Conservation (phyloP, 2,113 vertebrate species). For the Oplegnathus fasciatus region DNA sequence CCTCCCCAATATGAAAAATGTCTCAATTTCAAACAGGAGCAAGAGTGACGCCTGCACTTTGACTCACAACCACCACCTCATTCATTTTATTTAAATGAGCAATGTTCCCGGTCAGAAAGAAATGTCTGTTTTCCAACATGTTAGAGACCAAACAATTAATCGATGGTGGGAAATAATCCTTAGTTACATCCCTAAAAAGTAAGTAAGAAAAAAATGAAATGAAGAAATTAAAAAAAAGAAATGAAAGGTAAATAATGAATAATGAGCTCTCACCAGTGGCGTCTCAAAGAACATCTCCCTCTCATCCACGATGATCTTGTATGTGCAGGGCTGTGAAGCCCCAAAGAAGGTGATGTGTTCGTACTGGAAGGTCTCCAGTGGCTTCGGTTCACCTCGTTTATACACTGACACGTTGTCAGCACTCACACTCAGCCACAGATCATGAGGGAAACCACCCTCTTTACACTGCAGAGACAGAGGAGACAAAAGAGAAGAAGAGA, state of each 20-base stretch:
- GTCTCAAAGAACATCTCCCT: constrained; percentile 96
- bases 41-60: too few species aligned
- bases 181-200: background rate
- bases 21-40: too few species aligned
- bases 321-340: constrained; percentile 92
- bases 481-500: background rate
- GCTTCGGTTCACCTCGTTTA: constrained; percentile 92
- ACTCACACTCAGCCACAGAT: constrained; percentile 93
- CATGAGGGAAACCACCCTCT: constrained; percentile 94
- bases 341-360: constrained; percentile 95
- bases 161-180: background rate
- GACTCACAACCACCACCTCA: background rate
- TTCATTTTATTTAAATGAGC: background rate
- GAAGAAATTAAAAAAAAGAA: background rate
- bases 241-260: background rate
- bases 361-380: constrained; percentile 93
- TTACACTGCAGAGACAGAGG: constrained; percentile 87
- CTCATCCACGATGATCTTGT: constrained; percentile 95
- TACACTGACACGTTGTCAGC: constrained; percentile 93
- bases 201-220: background rate
- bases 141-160: background rate
- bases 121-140: background rate
- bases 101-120: background rate
- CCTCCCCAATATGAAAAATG: background rate
- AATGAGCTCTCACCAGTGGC: constrained; percentile 82